Evolutionary conservation across 2,113 vertebrate genomes (phyloP).

Genomic region (Miniopterus natalensis): DNA sequence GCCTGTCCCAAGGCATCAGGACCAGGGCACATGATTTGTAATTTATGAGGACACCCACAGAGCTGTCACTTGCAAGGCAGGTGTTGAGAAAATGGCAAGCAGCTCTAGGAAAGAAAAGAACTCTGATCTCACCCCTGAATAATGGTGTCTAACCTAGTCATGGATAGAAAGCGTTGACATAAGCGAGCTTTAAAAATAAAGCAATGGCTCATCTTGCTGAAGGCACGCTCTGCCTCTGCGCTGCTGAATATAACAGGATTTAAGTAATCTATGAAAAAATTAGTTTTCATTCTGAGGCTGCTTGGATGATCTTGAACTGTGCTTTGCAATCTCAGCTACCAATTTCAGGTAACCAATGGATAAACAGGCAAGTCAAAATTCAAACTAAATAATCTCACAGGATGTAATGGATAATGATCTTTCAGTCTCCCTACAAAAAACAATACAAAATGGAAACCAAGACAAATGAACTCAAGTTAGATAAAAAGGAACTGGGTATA

Average conservation of each 20-base stretch:
- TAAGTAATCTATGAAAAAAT: constrained; percentile 78
- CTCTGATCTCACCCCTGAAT: constrained; percentile 96
- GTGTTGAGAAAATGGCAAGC: constrained; percentile 94
- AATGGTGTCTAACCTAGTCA: constrained; percentile 93
- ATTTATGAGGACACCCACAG: constrained; percentile 98
- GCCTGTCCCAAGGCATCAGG: constrained; percentile 90
- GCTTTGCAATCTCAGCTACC: constrained; percentile 70
- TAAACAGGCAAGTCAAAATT: constrained; percentile 16
- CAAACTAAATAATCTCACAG: constrained; percentile 40
- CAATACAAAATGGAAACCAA: constrained; percentile 13
- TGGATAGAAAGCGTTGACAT: constrained; percentile 92
- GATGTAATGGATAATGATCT: not conserved
- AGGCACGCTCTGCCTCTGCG: constrained; percentile 73
- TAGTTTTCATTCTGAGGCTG: constrained; percentile 52
- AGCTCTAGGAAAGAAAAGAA: constrained; percentile 92
- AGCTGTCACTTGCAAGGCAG: constrained; percentile 99
- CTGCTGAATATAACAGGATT: constrained; percentile 62
- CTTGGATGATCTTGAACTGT: not conserved
- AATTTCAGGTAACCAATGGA: not conserved
- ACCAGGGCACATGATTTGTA: constrained; percentile 95
- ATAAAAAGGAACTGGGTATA: not conserved
- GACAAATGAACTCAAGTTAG: constrained; percentile 43
- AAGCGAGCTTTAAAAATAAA: constrained; percentile 93
- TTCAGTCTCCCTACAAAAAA: constrained; percentile 51
- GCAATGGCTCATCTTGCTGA: constrained; percentile 85